Conservation (phyloP, 2,113 vertebrate species). For the Oreocharis arfaki region DNA sequence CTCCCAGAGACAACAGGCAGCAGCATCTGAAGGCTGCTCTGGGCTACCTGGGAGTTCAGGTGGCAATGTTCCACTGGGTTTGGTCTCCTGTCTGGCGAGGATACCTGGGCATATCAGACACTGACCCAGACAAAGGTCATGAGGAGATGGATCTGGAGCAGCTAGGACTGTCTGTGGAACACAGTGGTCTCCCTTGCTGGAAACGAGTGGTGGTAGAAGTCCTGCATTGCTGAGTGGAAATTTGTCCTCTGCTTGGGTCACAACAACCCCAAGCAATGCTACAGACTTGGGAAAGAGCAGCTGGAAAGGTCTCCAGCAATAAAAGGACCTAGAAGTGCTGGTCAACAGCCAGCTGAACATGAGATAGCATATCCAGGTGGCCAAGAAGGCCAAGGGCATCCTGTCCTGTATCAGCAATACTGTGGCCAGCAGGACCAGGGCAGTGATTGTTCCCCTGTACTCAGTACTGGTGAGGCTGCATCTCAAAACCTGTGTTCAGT, state of each 20-base stretch:
- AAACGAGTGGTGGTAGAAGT: background rate
- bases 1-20: background rate
- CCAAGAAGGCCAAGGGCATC: background rate
- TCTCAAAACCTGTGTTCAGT: background rate
- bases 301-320: background rate
- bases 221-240: background rate
- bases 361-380: fast-evolving
- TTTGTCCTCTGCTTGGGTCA: background rate
- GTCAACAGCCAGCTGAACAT: background rate
- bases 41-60: background rate
- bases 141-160: background rate
- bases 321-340: background rate
- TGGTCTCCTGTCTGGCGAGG: fast-evolving
- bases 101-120: background rate
- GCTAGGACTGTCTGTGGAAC: background rate
- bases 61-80: background rate
- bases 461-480: fast-evolving
- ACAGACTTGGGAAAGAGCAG: background rate
- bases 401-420: background rate
- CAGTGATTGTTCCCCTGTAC: background rate
- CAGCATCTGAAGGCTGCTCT: background rate
- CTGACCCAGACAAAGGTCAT: background rate
- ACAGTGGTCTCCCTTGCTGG: background rate
- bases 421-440: background rate
- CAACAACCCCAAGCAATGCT: background rate